Evolutionary conservation across 2,888 invertebrate genomes (phyloP), one percentile per base, ranked within the genome.

Genomic region (Cerastoderma edule): DNA sequence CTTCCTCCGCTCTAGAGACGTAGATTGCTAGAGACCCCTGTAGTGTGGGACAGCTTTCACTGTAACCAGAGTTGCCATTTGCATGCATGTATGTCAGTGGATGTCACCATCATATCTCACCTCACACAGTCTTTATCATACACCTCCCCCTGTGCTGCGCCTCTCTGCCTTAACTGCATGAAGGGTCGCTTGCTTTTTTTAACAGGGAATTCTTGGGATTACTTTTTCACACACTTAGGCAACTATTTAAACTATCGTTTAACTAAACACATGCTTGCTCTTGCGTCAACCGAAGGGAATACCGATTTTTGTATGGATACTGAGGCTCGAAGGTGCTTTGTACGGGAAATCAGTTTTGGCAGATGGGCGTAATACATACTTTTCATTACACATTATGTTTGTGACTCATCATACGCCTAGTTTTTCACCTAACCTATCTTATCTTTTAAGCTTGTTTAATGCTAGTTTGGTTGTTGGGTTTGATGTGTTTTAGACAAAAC

Each of bases 271-370:
- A 8, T 22, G 46, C 57, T 46, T 44, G 44, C 32, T 44, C 56
- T 68, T 60, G 39, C 39, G 33, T 60, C 16, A 60, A 60, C 39
- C 35, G 39, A 60, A n/a, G 16, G 33, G 32, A 32, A 32, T n/a
- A 32, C n/a, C n/a, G n/a, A 33, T 22, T n/a, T 39, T 39, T 60
- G 60, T 39, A 60, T 60, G 60, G 60, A 60, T n/a, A 22, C 22
- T 50, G 50, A 53, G 85, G 84, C 81, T 85, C 84, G 82, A 85
- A 84, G 85, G 85, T 84, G 82, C 78, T 72, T 71, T 73, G 54
- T 33, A 67, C 72, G 80, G 22, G 32, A 5, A 13, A 65, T 33
- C 48, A 76, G 80, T 80, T 80, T 72, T 82, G 79, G 79, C 79
- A 79, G 78, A 81, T 74, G 69, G 75, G 74, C 72, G 75, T 79